A percentile compares a stretch with the other conserved stretches of the same genome.
Evolutionary conservation across 2,113 vertebrate genomes (phyloP).

Genomic region (Melanotaenia duboulayi): DNA sequence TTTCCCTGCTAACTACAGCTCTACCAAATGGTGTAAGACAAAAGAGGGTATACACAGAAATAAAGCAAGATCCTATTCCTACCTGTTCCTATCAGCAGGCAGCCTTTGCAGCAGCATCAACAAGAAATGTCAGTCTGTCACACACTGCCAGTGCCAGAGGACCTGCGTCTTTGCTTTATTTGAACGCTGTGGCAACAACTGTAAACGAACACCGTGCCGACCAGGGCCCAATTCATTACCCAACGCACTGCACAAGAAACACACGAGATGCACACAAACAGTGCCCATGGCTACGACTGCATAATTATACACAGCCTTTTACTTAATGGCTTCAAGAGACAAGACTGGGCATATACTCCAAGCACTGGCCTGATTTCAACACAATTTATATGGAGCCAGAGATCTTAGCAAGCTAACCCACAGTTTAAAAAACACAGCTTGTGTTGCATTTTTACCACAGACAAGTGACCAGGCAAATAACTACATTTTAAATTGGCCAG

Average conservation of each 20-base stretch:
- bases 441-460: slow-evolving; percentile 24
- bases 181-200: slow-evolving; percentile 72
- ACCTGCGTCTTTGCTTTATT: slow-evolving; percentile 39
- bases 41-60: slow-evolving; percentile 49
- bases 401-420: slow-evolving; percentile 11
- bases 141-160: slow-evolving; percentile 35
- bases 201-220: slow-evolving; percentile 65
- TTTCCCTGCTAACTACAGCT: slow-evolving; percentile 12
- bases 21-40: slow-evolving; percentile 28
- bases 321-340: slow-evolving; percentile 14
- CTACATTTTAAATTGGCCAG: slow-evolving; percentile 43
- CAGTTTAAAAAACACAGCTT: slow-evolving; percentile 4
- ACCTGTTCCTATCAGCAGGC: slow-evolving; percentile 75
- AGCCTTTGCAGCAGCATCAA: slow-evolving; percentile 61
- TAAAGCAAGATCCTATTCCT: slow-evolving; percentile 57
- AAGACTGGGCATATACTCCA: slow-evolving; percentile 23
- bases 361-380: slow-evolving; percentile 24
- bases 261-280: slow-evolving; percentile 6
- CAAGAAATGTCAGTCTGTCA: slow-evolving; percentile 57
- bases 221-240: slow-evolving; percentile 60
- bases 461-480: slow-evolving; percentile 11
- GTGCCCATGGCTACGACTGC: slow-evolving; percentile 36
- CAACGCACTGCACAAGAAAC: slow-evolving; percentile 30
- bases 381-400: slow-evolving; percentile 1
- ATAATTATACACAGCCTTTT: slow-evolving; percentile 26